phyloP scores from a whole-genome alignment of 1,140 invertebrate species.

The Lasaia peninsularis region DNA sequence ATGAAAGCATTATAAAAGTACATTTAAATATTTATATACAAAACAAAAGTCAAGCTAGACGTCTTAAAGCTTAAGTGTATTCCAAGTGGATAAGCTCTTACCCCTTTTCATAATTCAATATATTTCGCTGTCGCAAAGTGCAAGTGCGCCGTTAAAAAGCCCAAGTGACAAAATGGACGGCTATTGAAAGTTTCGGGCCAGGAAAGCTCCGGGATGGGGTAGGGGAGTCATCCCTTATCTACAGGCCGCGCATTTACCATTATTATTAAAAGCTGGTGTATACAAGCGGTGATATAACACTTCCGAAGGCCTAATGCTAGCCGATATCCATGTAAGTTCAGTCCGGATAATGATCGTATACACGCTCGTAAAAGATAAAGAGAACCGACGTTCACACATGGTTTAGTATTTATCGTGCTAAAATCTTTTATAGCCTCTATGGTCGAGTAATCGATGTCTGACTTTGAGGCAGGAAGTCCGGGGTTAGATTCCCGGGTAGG shows the following conservation, averaged over 20 bases:
- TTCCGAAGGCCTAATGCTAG: neutral
- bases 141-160: slow-evolving; percentile 62
- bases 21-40: neutral
- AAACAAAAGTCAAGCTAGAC: neutral
- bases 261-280: slow-evolving; percentile 57
- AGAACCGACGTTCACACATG: too few species aligned
- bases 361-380: too few species aligned
- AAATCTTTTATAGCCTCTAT: too few species aligned
- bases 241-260: slow-evolving; percentile 57
- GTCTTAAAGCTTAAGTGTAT: slow-evolving; percentile 15
- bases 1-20: neutral
- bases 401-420: too few species aligned
- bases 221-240: slow-evolving; percentile 59
- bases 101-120: slow-evolving; percentile 70
- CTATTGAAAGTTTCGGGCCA: slow-evolving; percentile 18
- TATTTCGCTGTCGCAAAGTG: slow-evolving; percentile 52
- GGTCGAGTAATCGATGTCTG: too few species aligned
- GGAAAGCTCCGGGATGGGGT: slow-evolving; percentile 22
- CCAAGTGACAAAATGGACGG: slow-evolving; percentile 29
- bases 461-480: too few species aligned
- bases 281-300: slow-evolving; percentile 33
- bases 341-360: neutral
- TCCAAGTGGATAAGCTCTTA: slow-evolving; percentile 37
- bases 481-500: too few species aligned
- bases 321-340: slow-evolving; percentile 5